Percentiles rank a stretch among this genome's conserved stretches.
These are phyloP conservation scores for Geococcyx californianus DNA, from an alignment of 2,113 vertebrate genomes.

Conservation along the genomic window DNA sequence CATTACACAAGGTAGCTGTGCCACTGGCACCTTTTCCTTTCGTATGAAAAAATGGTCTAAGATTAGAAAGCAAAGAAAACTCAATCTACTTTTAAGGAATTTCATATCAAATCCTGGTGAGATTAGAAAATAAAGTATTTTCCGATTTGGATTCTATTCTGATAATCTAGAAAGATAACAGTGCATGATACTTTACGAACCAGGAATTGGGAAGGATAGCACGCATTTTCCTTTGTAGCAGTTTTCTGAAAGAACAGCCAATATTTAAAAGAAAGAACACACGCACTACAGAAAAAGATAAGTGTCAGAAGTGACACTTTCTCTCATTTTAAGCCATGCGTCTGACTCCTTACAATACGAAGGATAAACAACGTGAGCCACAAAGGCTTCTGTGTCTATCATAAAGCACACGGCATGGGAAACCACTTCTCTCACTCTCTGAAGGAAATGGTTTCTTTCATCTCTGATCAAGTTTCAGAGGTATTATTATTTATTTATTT, in stretches of 20 bases:
- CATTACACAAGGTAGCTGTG: constrained; percentile 17
- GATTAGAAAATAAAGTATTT: neutral
- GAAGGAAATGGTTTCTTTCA: constrained; percentile 46
- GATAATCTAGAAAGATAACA: neutral
- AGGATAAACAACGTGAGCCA: constrained; percentile 48
- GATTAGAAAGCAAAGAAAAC: neutral
- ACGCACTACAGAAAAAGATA: neutral
- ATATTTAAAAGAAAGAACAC: neutral
- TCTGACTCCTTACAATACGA: neutral
- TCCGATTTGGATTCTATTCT: neutral
- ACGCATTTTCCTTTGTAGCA: fast-evolving
- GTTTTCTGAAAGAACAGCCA: neutral
- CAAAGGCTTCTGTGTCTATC: constrained; percentile 43
- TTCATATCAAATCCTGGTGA: neutral
- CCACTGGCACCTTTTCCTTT: constrained; percentile 35
- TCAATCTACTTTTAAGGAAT: neutral
- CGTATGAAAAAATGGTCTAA: neutral
- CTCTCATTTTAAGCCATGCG: neutral
- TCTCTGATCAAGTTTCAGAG: constrained; percentile 20
- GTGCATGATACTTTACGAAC: neutral
- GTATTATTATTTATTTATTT: constrained; percentile 45
- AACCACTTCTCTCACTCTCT: constrained; percentile 18
- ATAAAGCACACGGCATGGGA: neutral
- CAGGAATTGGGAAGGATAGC: neutral
- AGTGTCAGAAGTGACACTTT: constrained; percentile 22